phyloP scores from a whole-genome alignment of 2,888 invertebrate genomes.

The Polydrusus pterygomalis region DNA sequence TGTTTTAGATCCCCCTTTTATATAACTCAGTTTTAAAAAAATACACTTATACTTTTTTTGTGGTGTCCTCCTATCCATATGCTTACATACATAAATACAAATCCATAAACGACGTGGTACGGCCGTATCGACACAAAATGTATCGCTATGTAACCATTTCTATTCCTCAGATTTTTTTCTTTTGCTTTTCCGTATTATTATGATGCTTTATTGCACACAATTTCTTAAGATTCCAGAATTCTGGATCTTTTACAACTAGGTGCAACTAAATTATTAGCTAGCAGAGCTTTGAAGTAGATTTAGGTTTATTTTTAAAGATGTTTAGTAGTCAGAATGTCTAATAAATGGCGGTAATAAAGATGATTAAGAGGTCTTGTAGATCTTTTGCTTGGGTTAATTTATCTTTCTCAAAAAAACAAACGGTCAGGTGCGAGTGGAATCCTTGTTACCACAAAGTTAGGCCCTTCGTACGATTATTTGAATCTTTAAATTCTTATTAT shows the following conservation, averaged over 20 bases:
- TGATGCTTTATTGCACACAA: slow-evolving; percentile 37
- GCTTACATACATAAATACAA: no score
- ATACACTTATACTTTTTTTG: no score
- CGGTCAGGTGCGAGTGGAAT: no score
- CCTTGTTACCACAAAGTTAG: no score
- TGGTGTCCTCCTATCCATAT: no score
- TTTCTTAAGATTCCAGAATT: slow-evolving; percentile 38
- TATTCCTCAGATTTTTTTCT: slow-evolving; percentile 1
- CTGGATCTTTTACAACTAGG: slow-evolving; percentile 36
- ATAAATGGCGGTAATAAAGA: slow-evolving; percentile 32
- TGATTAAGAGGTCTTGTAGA: slow-evolving; percentile 23
- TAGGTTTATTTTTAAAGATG: slow-evolving; percentile 42
- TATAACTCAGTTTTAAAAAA: no score
- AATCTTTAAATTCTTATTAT: no score
- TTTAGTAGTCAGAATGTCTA: slow-evolving; percentile 19
- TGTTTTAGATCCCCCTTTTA: no score
- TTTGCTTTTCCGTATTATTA: slow-evolving; percentile 20
- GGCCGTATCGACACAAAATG: background rate
- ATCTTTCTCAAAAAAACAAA: background rate
- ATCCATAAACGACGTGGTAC: no score
- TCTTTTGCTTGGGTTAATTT: background rate
- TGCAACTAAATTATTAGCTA: slow-evolving; percentile 36
- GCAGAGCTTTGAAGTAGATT: slow-evolving; percentile 39
- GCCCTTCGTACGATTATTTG: no score
- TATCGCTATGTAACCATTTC: slow-evolving; percentile 13